Conservation (phyloP, 2,113 vertebrate genomes). For the Carollia perspicillata region DNA sequence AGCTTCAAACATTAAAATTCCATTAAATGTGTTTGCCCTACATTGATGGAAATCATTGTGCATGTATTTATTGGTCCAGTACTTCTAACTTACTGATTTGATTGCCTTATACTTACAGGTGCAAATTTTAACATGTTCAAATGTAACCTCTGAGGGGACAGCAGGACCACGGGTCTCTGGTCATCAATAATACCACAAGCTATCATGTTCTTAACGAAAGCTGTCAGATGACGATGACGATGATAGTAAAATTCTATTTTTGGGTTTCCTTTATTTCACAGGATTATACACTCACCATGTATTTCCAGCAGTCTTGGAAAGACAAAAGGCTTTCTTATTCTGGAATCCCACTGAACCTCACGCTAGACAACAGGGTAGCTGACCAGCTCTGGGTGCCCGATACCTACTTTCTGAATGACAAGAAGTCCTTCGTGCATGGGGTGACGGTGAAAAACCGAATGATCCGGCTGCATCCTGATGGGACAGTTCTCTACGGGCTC, state of each 20-base stretch:
- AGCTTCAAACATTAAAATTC: not conserved
- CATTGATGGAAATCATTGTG: not conserved
- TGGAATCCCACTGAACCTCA: constrained; percentile 94
- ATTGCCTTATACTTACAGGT: not conserved
- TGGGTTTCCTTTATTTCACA: constrained; percentile 72
- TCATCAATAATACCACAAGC: not conserved
- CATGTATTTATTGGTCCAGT: not conserved
- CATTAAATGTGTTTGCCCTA: not conserved
- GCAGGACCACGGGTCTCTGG: not conserved
- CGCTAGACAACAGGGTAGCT: constrained; percentile 93
- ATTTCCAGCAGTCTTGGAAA: constrained; percentile 96
- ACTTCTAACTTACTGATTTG: not conserved
- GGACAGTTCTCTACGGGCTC: constrained; percentile 93
- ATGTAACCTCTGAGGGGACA: not conserved
- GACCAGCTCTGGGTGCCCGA: constrained; percentile 96
- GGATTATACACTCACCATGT: constrained; percentile 97
- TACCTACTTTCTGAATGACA: constrained; percentile 95
- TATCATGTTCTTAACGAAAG: not conserved
- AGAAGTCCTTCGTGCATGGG: constrained; percentile 95
- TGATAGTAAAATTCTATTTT: constrained; percentile 21
- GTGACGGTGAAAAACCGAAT: constrained; percentile 96
- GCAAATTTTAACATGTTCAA: not conserved
- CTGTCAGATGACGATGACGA: not conserved
- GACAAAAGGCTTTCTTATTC: constrained; percentile 96
- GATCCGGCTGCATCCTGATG: constrained; percentile 95